Evolutionary conservation across 2,888 invertebrate genomes (phyloP), one percentile per base, ranked within the genome.

Genomic region (Syrphus vitripennis): DNA sequence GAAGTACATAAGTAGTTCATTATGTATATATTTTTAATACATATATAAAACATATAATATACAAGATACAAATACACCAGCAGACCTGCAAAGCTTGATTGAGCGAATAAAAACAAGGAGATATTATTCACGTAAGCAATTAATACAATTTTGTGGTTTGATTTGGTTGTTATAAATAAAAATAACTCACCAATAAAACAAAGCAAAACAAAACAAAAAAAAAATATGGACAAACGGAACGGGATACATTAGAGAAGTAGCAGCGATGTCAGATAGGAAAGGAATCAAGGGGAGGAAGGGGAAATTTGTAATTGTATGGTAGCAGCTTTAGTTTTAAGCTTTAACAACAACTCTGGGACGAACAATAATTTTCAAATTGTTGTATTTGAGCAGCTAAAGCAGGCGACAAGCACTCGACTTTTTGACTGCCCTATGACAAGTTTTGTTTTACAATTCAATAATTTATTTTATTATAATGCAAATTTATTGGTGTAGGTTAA

Each of bases 91-190:
- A 3, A 45, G 21, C 72, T 67, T 61, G 67, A 69, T 61, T 75
- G 76, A 78, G 45, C 74, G 74, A 82, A 74, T 31, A 82, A 78
- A 78, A 86, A 78, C 77, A 74, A 78, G 74, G 63, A 72, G 57
- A 82, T 77, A 82, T 86, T 82, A 86, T 82, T 82, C 77, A 86
- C 78, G 86, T 82, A 82, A 80, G 84, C 84, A 86, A 86, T 86
- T 86, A 86, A 86, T 82, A 78, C 77, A 59, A 57, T 70, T 82
- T 81, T 82, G 86, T 67, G 77, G 86, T 82, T 82, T 53, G 77
- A 63, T 74, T 86, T 63, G 70, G 40, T 78, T 82, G 77, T 74
- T 86, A 72, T 77, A 81, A 82, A 76, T 84, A 79, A 79, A 83
- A 79, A 83, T 70, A 75, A 65, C 65, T 79, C 29, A 65, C 75